Percentiles rank a stretch among this genome's conserved stretches.
Conservation (phyloP, 2,888 invertebrate species). For the Lasioglossum lativentre region DNA sequence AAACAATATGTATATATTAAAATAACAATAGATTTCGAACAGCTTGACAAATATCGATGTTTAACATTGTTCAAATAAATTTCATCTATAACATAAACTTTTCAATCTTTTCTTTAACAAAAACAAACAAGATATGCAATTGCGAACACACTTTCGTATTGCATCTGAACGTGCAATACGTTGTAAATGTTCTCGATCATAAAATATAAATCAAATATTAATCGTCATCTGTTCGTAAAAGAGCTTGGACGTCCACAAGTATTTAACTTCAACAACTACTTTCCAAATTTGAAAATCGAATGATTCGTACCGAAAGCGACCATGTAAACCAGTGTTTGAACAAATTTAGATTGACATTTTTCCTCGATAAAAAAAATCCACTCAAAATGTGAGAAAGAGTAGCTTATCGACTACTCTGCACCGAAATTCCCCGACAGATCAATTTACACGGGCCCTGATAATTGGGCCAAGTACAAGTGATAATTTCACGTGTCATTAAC, state of each 20-base stretch:
- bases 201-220: neutral
- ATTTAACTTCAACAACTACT: neutral
- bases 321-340: neutral
- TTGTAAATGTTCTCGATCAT: neutral
- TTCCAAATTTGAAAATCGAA: neutral
- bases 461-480: neutral
- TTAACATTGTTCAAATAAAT: neutral
- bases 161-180: neutral
- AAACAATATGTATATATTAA: neutral
- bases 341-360: neutral
- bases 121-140: neutral
- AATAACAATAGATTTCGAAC: neutral
- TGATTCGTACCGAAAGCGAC: neutral
- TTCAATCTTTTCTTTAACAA: neutral
- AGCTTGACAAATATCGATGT: neutral
- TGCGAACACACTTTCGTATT: neutral
- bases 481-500: neutral
- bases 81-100: neutral
- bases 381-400: neutral
- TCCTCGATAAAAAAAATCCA: too few relatives aligned
- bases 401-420: neutral
- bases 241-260: neutral
- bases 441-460: neutral
- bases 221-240: neutral
- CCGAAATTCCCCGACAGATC: neutral